Conservation (phyloP, 2,888 invertebrate genomes). For the Drosophila austrosaltans region DNA sequence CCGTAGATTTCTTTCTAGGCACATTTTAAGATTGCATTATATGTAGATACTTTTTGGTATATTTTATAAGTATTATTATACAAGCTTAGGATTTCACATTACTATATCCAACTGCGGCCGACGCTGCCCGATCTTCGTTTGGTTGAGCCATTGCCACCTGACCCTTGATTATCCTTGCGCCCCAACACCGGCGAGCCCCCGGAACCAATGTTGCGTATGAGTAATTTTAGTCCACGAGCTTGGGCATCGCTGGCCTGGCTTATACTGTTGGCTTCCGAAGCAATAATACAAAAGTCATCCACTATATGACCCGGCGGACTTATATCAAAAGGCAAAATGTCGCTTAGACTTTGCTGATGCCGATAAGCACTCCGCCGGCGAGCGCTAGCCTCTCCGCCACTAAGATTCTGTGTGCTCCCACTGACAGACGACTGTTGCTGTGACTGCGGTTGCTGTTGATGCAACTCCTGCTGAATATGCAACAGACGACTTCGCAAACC, state of each 20-base stretch:
- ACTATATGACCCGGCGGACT: slow-evolving; percentile 91
- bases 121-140: slow-evolving; percentile 83
- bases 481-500: slow-evolving; percentile 85
- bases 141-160: slow-evolving; percentile 46
- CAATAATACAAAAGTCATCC: slow-evolving; percentile 96
- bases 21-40: not conserved
- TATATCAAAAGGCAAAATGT: slow-evolving; percentile 87
- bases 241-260: slow-evolving; percentile 85
- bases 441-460: slow-evolving; percentile 61
- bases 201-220: slow-evolving; percentile 92
- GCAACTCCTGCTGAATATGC: slow-evolving; percentile 75
- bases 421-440: slow-evolving; percentile 55
- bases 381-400: slow-evolving; percentile 41
- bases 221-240: slow-evolving; percentile 90
- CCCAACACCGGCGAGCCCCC: slow-evolving; percentile 92
- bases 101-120: slow-evolving; percentile 82
- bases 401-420: slow-evolving; percentile 59
- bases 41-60: not conserved
- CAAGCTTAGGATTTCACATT: too few relatives aligned
- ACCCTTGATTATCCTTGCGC: slow-evolving; percentile 85
- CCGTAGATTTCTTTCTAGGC: not conserved
- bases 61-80: not conserved
- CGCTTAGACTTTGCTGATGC: slow-evolving; percentile 85
- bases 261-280: slow-evolving; percentile 87
- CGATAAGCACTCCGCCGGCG: slow-evolving; percentile 81